Evolutionary conservation across 2,888 invertebrate genomes (phyloP).

Genomic region (Neoascia interrupta): DNA sequence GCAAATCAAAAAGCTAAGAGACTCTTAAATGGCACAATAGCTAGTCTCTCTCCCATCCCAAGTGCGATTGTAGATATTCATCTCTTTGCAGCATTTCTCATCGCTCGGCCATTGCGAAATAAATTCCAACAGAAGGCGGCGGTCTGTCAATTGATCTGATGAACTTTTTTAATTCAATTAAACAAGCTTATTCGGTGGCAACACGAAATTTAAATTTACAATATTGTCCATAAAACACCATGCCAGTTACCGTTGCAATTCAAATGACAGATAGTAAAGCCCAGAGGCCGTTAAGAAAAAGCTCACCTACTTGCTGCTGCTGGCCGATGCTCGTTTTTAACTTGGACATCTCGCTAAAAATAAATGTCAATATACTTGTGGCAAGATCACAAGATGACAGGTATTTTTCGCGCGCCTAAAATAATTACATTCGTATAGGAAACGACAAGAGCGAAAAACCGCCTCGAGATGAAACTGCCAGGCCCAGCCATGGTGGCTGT

Average conservation of each 20-base stretch:
- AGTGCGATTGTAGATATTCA: no score
- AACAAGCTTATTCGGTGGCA: constrained; percentile 20
- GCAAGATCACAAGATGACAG: constrained; percentile 23
- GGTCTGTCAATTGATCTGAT: constrained; percentile 54
- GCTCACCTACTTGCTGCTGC: not conserved
- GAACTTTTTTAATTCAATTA: constrained; percentile 66
- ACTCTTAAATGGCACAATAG: no score
- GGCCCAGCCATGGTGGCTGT: not conserved
- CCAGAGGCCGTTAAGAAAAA: no score
- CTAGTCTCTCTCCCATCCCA: no score
- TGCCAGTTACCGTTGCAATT: not conserved
- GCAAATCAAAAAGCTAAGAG: no score
- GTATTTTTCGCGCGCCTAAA: constrained; percentile 39
- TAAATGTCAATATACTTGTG: not conserved
- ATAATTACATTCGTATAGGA: constrained; percentile 12
- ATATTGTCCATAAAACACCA: not conserved
- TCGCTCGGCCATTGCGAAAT: constrained; percentile 58
- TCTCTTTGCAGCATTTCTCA: no score
- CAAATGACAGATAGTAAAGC: no score
- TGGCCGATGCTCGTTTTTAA: not conserved
- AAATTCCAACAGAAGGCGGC: constrained; percentile 46
- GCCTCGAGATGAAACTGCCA: not conserved
- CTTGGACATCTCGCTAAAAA: not conserved
- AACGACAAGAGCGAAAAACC: constrained; percentile 5
- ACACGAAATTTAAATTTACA: not conserved